phyloP scores from a whole-genome alignment of 2,797 vertebrate species.

The Rhinatrema bivittatum region DNA sequence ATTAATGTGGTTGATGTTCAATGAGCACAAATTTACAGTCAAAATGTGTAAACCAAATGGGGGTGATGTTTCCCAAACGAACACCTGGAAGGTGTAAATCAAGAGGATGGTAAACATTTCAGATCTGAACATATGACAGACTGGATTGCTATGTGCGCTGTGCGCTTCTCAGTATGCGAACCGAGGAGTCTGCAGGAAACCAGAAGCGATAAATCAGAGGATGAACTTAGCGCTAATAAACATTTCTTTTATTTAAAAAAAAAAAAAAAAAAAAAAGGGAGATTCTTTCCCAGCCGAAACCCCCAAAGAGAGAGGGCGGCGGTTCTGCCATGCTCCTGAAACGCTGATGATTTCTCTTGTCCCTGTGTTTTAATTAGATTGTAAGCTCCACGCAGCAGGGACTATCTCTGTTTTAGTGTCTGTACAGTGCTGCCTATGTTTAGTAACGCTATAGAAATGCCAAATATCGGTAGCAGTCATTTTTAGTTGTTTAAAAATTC shows the following conservation, averaged over 20 bases:
- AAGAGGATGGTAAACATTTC: slow-evolving; percentile 79
- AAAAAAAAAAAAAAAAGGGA: slow-evolving; percentile 7
- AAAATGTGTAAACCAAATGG: slow-evolving; percentile 54
- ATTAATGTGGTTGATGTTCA: slow-evolving; percentile 61
- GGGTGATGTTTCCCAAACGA: slow-evolving; percentile 61
- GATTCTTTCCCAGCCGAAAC: too few species aligned
- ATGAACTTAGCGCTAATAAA: slow-evolving; percentile 31
- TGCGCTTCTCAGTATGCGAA: slow-evolving; percentile 18
- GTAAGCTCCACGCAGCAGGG: too few species aligned
- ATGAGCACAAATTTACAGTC: slow-evolving; percentile 61
- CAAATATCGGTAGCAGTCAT: too few species aligned
- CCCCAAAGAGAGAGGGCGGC: too few species aligned
- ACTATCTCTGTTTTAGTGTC: too few species aligned
- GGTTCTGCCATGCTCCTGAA: too few species aligned
- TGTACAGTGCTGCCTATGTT: too few species aligned
- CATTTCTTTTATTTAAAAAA: slow-evolving; percentile 15
- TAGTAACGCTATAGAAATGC: too few species aligned
- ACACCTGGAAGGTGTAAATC: slow-evolving; percentile 96
- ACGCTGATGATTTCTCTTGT: too few species aligned
- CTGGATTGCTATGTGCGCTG: slow-evolving; percentile 21
- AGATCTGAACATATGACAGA: slow-evolving; percentile 54
- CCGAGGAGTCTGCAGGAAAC: slow-evolving; percentile 24
- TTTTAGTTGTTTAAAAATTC: too few species aligned
- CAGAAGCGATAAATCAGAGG: slow-evolving; percentile 44
- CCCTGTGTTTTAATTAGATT: too few species aligned